Conservation (phyloP, 1,140 invertebrate genomes). For the Drosophila elegans region DNA sequence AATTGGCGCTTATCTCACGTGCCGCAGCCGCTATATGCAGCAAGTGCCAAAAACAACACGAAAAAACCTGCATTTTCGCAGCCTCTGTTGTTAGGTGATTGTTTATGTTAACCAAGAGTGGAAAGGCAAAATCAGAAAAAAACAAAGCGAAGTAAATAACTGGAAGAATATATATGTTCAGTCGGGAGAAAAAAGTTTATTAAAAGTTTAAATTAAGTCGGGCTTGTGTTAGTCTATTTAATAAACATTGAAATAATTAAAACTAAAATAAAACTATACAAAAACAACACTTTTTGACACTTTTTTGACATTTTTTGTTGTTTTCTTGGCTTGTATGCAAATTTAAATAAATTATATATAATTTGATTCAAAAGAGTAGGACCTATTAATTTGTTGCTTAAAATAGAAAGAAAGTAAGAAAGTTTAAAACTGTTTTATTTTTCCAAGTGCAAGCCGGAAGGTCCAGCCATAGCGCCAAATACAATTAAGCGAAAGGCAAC, state of each 20-base stretch:
- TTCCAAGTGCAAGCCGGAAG: background rate
- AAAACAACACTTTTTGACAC: too few relatives aligned
- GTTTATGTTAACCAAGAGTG: conserved; percentile 20
- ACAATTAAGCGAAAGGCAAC: conserved; percentile 67
- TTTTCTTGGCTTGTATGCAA: too few relatives aligned
- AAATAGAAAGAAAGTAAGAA: too few relatives aligned
- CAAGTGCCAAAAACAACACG: background rate
- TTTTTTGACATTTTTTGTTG: too few relatives aligned
- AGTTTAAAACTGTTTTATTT: background rate
- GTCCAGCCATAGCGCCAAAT: conserved; percentile 18
- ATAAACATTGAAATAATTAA: too few relatives aligned
- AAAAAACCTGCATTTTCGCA: conserved; percentile 17
- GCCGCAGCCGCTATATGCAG: conserved; percentile 40
- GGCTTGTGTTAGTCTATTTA: too few relatives aligned
- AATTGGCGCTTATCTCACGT: conserved; percentile 75
- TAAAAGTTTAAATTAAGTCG: too few relatives aligned
- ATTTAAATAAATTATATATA: too few relatives aligned
- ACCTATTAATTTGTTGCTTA: too few relatives aligned
- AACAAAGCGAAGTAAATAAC: background rate
- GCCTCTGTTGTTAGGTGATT: conserved; percentile 12
- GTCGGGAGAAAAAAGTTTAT: background rate
- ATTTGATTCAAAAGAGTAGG: too few relatives aligned
- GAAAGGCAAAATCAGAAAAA: background rate
- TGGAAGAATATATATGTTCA: background rate
- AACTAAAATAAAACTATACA: too few relatives aligned